These are phyloP conservation scores for Pachydiplax longipennis DNA, from an alignment of 2,888 invertebrate genomes.

Conservation along the genomic window DNA sequence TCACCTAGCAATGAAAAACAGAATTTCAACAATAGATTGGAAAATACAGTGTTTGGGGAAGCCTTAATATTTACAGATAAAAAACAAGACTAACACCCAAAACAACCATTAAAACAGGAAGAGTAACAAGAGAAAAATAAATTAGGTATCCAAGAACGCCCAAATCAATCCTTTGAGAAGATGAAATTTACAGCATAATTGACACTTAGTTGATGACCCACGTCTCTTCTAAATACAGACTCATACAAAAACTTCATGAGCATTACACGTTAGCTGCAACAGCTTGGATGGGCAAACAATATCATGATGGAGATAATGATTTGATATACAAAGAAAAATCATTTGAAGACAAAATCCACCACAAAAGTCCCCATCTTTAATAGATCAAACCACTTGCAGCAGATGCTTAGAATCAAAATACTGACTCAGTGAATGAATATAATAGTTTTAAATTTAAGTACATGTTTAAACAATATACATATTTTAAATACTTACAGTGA, in stretches of 20 bases:
- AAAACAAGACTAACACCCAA: not conserved
- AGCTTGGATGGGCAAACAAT: not conserved
- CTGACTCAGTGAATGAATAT: not conserved
- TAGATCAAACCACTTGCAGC: not conserved
- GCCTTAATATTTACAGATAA: not conserved
- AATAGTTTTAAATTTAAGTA: not conserved
- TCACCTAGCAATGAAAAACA: conserved; percentile 34
- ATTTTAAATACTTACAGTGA: not conserved
- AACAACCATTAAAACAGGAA: not conserved
- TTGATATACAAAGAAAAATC: not conserved
- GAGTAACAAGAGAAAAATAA: not conserved
- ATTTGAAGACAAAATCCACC: not conserved
- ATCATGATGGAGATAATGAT: not conserved
- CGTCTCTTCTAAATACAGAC: not conserved
- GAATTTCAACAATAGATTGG: conserved; percentile 13
- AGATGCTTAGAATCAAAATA: not conserved
- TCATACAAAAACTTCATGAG: not conserved
- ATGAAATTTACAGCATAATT: conserved; percentile 13
- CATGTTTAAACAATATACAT: conserved; percentile 1
- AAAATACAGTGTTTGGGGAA: conserved; percentile 4
- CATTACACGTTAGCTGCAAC: conserved; percentile 7
- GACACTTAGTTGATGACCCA: not conserved
- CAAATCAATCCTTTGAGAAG: not conserved
- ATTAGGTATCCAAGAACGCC: conserved; percentile 12
- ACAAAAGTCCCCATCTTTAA: not conserved